These are phyloP conservation scores for Hymenochirus boettgeri DNA, from an alignment of 2,113 vertebrate species.

Conservation along the genomic window DNA sequence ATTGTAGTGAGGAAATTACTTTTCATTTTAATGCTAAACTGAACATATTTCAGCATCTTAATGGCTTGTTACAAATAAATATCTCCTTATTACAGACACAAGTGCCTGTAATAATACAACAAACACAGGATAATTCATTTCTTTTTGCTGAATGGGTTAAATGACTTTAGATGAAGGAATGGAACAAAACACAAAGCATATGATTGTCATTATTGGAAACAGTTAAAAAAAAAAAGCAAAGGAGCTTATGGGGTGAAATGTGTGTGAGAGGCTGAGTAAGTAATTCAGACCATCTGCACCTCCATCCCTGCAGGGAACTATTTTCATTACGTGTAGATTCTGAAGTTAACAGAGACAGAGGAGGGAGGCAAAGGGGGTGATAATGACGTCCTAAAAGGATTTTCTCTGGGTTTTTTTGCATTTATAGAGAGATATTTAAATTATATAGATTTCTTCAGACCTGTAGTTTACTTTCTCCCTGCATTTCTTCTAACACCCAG, in stretches of 20 bases:
- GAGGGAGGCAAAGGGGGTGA: neutral
- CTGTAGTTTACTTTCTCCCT: neutral
- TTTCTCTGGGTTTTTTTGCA: too few relatives aligned
- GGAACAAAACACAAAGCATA: constrained; percentile 33
- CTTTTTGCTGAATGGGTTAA: constrained; percentile 1
- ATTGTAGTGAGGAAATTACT: too few relatives aligned
- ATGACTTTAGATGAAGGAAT: constrained; percentile 31
- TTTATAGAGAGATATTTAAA: too few relatives aligned
- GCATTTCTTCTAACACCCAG: neutral
- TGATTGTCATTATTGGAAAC: constrained; percentile 42
- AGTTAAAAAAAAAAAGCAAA: constrained; percentile 31
- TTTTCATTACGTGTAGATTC: constrained; percentile 17
- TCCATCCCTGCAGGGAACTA: neutral
- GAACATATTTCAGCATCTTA: too few relatives aligned
- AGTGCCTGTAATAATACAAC: too few relatives aligned
- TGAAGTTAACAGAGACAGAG: constrained; percentile 16
- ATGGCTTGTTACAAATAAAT: too few relatives aligned
- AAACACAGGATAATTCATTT: too few relatives aligned
- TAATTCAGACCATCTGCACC: constrained; percentile 38
- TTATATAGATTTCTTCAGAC: neutral
- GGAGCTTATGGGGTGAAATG: constrained; percentile 23
- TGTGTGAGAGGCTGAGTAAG: constrained; percentile 20
- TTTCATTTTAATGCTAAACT: too few relatives aligned
- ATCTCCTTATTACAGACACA: too few relatives aligned
- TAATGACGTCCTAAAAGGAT: neutral